Percentiles rank a stretch among this genome's conserved stretches.
Conservation (phyloP, 2,113 vertebrate genomes). For the Montifringilla adamsi region DNA sequence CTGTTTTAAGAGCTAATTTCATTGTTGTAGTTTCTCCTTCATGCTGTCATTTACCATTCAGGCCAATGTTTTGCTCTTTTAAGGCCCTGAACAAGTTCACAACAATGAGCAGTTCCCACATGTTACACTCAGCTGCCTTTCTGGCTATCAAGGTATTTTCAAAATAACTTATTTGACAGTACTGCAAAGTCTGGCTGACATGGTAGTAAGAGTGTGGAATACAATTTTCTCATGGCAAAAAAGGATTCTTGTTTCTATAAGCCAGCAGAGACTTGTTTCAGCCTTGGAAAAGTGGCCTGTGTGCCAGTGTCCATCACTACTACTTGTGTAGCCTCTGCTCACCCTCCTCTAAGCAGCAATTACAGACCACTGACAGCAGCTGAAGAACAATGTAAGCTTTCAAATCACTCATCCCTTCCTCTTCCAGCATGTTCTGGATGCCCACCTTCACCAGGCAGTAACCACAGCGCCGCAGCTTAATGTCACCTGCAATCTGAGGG, state of each 20-base stretch:
- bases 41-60: neutral
- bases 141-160: neutral
- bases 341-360: neutral
- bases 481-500: constrained; percentile 47
- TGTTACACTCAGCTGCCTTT: neutral
- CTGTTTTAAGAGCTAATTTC: neutral
- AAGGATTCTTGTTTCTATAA: neutral
- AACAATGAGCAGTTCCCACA: neutral
- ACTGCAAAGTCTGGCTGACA: neutral
- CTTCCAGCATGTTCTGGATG: rapidly evolving
- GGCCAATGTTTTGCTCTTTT: neutral
- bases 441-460: constrained; percentile 89
- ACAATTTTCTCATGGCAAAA: neutral
- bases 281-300: neutral
- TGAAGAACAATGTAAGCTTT: neutral
- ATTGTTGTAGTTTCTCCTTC: neutral
- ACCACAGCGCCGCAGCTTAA: constrained; percentile 82
- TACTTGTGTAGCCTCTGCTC: neutral
- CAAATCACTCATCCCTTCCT: neutral
- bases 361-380: neutral
- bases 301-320: neutral
- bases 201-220: neutral
- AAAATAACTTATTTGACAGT: neutral
- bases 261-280: neutral
- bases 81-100: neutral